A percentile compares a stretch with the other conserved stretches of the same genome.
phyloP scores from a whole-genome alignment of 2,113 vertebrate species.

The Zosterops borbonicus region DNA sequence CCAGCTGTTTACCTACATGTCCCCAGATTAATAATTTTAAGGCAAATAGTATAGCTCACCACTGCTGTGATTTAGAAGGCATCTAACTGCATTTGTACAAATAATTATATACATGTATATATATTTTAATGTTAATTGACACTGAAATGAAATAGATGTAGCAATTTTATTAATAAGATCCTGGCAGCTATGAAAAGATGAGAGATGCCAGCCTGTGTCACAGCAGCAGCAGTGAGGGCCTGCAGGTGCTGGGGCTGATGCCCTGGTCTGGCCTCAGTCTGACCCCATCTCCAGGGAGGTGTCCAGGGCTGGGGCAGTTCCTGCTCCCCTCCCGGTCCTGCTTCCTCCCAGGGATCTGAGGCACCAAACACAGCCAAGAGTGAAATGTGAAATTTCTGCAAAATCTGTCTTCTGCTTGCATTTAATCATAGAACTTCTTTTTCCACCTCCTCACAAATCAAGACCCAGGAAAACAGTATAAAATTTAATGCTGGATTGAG shows the following conservation, averaged over 20 bases:
- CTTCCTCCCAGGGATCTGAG: neutral
- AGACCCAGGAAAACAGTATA: neutral
- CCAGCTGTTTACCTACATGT: neutral
- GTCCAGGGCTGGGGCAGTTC: neutral
- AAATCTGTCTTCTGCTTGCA: neutral
- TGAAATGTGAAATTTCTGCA: neutral
- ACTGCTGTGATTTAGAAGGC: neutral
- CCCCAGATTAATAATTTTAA: neutral
- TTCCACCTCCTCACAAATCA: neutral
- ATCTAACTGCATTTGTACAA: neutral
- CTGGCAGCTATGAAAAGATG: neutral
- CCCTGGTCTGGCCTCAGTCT: neutral
- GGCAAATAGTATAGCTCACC: neutral
- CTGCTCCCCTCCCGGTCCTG: accelerated
- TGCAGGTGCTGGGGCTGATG: neutral
- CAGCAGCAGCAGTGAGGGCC: neutral
- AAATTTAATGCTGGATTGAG: neutral
- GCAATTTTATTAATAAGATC: neutral
- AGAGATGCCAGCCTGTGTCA: neutral
- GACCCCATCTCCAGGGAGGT: neutral
- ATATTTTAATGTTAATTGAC: neutral
- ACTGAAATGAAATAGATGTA: neutral
- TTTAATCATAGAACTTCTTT: neutral
- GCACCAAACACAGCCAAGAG: neutral
- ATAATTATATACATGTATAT: neutral